Conservation (phyloP, 1,140 invertebrate genomes). For the Hylaeus anthracinus region DNA sequence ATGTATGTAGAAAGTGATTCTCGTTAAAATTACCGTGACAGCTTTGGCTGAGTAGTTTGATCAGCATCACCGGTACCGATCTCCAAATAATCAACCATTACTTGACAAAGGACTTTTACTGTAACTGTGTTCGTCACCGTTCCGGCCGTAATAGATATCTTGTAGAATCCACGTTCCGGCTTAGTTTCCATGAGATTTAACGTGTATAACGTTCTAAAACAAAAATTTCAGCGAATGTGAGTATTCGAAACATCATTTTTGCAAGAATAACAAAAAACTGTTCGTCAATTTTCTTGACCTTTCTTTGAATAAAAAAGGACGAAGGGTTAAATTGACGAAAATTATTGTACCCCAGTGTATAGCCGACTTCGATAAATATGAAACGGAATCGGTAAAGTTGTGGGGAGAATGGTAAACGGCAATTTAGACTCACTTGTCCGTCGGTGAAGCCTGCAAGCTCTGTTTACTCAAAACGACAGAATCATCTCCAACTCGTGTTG, state of each 20-base stretch:
- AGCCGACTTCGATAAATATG: constrained; percentile 67
- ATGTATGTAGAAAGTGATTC: neutral
- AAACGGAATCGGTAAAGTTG: constrained; percentile 74
- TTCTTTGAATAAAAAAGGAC: constrained; percentile 37
- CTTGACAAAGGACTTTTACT: constrained; percentile 87
- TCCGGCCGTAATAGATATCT: constrained; percentile 88
- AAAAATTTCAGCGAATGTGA: neutral
- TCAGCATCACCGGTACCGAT: constrained; percentile 95
- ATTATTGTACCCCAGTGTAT: constrained; percentile 78
- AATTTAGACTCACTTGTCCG: constrained; percentile 82
- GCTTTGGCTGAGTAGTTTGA: constrained; percentile 89
- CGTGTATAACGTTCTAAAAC: constrained; percentile 85
- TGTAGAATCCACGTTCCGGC: constrained; percentile 91
- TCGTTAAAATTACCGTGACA: constrained; percentile 71
- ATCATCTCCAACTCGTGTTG: constrained; percentile 87
- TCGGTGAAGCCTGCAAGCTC: constrained; percentile 80
- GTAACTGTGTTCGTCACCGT: constrained; percentile 84
- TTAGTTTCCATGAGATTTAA: constrained; percentile 91
- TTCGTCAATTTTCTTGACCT: constrained; percentile 51
- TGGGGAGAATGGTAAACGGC: constrained; percentile 60
- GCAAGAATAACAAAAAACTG: neutral
- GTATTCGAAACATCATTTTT: neutral
- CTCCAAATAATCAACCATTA: constrained; percentile 90
- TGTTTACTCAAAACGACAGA: constrained; percentile 88
- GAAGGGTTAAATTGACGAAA: constrained; percentile 58